These are phyloP conservation scores for Dreissena rostriformis DNA, from an alignment of 1,140 invertebrate genomes.

Conservation along the genomic window DNA sequence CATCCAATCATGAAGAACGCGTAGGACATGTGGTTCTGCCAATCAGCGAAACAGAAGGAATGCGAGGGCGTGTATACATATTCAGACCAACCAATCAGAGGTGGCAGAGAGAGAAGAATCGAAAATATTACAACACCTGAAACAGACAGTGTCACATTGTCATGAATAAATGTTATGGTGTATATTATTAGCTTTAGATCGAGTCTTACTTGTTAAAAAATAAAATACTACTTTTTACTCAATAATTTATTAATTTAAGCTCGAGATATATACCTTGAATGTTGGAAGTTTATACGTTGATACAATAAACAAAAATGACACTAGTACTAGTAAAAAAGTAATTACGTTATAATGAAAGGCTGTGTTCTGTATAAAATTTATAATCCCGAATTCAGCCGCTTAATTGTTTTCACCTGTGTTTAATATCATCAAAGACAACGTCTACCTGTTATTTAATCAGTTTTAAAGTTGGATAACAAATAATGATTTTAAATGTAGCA, in stretches of 20 bases:
- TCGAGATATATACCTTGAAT: no score
- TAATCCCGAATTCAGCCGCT: no score
- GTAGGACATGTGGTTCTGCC: constrained; percentile 65
- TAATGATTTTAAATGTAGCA: no score
- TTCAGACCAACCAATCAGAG: constrained; percentile 60
- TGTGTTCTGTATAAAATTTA: no score
- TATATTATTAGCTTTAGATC: neutral
- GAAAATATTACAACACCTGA: constrained; percentile 61
- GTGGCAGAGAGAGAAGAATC: constrained; percentile 52
- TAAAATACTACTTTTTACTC: no score
- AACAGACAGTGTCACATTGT: constrained; percentile 27
- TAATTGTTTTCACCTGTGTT: no score
- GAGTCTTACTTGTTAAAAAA: no score
- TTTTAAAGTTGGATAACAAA: no score
- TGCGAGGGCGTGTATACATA: constrained; percentile 61
- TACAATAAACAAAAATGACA: no score
- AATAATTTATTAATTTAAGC: neutral
- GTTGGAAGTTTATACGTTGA: no score
- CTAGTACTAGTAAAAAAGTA: neutral
- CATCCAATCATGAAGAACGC: constrained; percentile 71
- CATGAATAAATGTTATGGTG: neutral
- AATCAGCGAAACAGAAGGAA: constrained; percentile 71
- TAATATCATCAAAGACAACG: no score
- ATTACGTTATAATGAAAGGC: neutral
- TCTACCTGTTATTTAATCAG: no score